Evolutionary conservation across 2,888 invertebrate species (phyloP).

Genomic region (Penaeus monodon): DNA sequence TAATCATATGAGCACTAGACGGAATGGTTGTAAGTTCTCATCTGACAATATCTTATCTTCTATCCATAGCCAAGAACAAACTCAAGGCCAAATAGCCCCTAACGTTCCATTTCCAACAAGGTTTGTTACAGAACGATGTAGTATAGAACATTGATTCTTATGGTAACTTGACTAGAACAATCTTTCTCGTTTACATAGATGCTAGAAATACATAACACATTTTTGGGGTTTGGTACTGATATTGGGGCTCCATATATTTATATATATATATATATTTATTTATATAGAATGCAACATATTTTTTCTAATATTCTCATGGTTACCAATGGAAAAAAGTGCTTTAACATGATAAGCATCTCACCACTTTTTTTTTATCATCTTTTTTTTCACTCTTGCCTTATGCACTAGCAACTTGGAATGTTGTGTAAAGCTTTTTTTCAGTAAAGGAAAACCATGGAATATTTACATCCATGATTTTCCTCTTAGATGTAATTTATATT

Average conservation of each 20-base stretch:
- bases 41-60: conserved; percentile 51
- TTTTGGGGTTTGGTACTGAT: conserved; percentile 44
- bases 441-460: background rate
- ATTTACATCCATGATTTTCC: no score
- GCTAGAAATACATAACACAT: conserved; percentile 56
- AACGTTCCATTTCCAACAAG: conserved; percentile 63
- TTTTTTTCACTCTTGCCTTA: conserved; percentile 45
- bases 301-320: conserved; percentile 41
- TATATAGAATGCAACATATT: conserved; percentile 43
- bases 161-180: conserved; percentile 50
- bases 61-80: conserved; percentile 63
- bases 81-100: conserved; percentile 63
- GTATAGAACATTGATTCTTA: conserved; percentile 49
- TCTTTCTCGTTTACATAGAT: conserved; percentile 51
- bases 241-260: conserved; percentile 24
- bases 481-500: no score
- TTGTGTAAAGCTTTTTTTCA: conserved; percentile 7
- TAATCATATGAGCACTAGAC: no score
- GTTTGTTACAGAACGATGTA: conserved; percentile 54
- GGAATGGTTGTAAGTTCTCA: background rate
- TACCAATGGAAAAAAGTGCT: conserved; percentile 41
- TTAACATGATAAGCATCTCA: conserved; percentile 39
- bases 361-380: conserved; percentile 27
- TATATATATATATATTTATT: conserved; percentile 7
- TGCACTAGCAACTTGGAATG: conserved; percentile 58